These are phyloP conservation scores for Pseudorectes ferrugineus DNA, from an alignment of 2,113 vertebrate genomes.

Conservation along the genomic window DNA sequence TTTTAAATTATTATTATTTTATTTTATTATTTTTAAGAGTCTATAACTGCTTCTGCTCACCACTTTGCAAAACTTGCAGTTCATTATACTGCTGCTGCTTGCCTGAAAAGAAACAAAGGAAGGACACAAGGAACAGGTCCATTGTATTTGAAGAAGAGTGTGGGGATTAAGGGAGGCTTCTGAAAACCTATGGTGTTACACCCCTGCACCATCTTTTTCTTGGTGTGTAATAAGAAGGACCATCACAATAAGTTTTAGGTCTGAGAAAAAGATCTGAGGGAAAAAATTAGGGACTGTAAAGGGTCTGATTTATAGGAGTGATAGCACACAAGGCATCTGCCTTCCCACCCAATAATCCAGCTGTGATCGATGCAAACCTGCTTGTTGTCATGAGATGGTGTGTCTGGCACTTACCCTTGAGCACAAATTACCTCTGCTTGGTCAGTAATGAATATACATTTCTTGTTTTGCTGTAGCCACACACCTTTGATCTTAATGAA, in stretches of 20 bases:
- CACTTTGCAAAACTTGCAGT: not conserved
- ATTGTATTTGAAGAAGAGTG: not conserved
- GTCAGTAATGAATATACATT: not conserved
- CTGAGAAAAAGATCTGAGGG: not conserved
- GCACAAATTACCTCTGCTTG: not conserved
- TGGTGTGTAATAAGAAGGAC: not conserved
- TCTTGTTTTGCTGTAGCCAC: not conserved
- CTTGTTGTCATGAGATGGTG: not conserved
- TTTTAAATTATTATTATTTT: not conserved
- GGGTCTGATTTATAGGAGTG: not conserved
- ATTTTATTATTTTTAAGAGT: not conserved
- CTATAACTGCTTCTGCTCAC: not conserved
- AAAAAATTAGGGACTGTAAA: not conserved
- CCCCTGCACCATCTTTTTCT: not conserved
- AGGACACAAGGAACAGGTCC: not conserved
- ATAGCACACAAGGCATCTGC: not conserved
- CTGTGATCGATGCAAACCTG: rapidly evolving
- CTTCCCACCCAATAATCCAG: not conserved
- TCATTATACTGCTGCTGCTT: not conserved
- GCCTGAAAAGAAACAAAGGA: not conserved
- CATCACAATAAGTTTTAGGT: not conserved
- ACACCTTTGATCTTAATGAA: not conserved
- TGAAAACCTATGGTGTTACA: not conserved
- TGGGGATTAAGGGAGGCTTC: not conserved
- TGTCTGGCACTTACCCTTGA: not conserved